Evolutionary conservation across 2,113 vertebrate genomes (phyloP).

Genomic region (Platichthys flesus): DNA sequence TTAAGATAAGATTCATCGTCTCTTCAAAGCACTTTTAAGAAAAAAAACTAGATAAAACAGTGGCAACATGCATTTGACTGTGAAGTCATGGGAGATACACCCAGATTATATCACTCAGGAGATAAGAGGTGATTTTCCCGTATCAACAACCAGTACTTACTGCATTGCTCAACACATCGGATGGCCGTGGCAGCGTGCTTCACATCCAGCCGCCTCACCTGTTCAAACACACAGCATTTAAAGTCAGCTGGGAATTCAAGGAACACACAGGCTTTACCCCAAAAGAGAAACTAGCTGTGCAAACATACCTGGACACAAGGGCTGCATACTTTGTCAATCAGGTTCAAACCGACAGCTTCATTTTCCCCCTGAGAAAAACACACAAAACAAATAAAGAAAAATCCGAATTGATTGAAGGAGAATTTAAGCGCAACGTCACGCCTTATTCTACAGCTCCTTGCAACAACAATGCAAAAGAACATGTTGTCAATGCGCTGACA

Average conservation of each 20-base stretch:
- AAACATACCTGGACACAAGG: slow-evolving; percentile 75
- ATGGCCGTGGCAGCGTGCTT: slow-evolving; percentile 61
- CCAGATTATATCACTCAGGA: not conserved
- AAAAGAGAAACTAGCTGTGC: no score
- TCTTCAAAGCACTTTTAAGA: not conserved
- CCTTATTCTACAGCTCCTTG: no score
- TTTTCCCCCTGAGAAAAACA: slow-evolving; percentile 59
- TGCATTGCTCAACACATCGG: slow-evolving; percentile 57
- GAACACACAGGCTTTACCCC: not conserved
- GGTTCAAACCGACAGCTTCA: slow-evolving; percentile 38
- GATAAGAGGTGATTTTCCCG: not conserved
- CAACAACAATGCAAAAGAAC: no score
- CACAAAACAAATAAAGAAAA: not conserved
- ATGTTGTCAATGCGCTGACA: no score
- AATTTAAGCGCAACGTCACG: no score
- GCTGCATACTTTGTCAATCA: slow-evolving; percentile 37
- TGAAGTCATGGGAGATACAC: no score
- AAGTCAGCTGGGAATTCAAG: not conserved
- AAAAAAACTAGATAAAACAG: not conserved
- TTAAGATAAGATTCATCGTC: not conserved
- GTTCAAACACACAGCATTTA: slow-evolving; percentile 26
- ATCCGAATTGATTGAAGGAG: no score
- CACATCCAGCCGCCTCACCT: slow-evolving; percentile 74
- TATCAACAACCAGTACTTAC: slow-evolving; percentile 60
- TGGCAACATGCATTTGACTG: slow-evolving; percentile 16